phyloP scores from a whole-genome alignment of 2,888 invertebrate species.

The Lepidonotus clava region DNA sequence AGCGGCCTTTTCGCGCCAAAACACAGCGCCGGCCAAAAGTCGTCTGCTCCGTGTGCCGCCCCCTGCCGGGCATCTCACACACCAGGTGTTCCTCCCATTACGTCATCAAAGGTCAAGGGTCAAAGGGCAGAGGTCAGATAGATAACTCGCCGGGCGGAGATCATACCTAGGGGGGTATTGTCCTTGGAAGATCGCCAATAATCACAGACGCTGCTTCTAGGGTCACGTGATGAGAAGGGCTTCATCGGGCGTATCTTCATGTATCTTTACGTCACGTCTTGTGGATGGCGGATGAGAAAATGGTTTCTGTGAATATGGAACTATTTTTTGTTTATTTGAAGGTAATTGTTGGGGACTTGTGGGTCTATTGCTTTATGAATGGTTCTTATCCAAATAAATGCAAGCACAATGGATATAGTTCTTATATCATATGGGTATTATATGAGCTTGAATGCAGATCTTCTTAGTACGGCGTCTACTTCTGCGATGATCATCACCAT shows the following conservation, averaged over 20 bases:
- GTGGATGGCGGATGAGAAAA: no score
- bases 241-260: no score
- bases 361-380: no score
- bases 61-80: conserved; percentile 33
- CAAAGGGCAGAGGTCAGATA: neutral
- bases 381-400: no score
- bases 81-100: conserved; percentile 33
- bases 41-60: conserved; percentile 14
- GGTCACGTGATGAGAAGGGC: no score
- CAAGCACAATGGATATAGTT: no score
- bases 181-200: neutral
- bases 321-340: no score
- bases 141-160: neutral
- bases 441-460: neutral
- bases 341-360: no score
- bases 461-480: no score
- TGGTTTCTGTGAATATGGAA: no score
- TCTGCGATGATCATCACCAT: no score
- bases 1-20: conserved; percentile 28
- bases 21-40: conserved; percentile 32
- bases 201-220: neutral
- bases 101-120: conserved; percentile 34
- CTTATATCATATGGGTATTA: neutral
- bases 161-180: conserved; percentile 36
- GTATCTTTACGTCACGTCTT: no score